A percentile compares a stretch with the other conserved stretches of the same genome.
These are phyloP conservation scores for Diplosoma virens DNA, from an alignment of 23 tunicate genomes.

Conservation along the genomic window DNA sequence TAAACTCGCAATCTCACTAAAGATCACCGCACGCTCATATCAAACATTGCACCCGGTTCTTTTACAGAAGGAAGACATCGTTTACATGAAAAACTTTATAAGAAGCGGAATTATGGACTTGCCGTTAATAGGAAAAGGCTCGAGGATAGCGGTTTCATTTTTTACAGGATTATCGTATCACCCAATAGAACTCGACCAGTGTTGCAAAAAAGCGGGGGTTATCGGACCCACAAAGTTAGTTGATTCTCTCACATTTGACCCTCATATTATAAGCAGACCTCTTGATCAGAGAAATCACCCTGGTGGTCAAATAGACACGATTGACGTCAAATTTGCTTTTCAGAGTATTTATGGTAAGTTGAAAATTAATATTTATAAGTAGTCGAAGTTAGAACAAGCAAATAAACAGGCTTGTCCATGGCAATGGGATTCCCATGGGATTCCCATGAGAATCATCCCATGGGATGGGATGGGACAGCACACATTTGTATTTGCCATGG, in stretches of 20 bases:
- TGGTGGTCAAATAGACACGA: slow-evolving; percentile 42
- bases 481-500: too few species aligned
- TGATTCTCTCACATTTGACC: slow-evolving; percentile 12
- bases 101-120: slow-evolving; percentile 1
- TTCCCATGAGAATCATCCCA: too few species aligned
- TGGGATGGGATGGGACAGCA: too few species aligned
- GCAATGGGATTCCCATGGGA: too few species aligned
- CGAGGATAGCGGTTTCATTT: slow-evolving; percentile 44
- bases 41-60: too few species aligned
- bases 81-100: slow-evolving; percentile 40
- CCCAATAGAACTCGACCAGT: slow-evolving; percentile 25
- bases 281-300: slow-evolving; percentile 44
- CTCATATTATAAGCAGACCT: background rate
- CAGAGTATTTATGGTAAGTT: slow-evolving; percentile 46
- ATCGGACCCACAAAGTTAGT: slow-evolving; percentile 4
- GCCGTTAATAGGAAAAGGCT: too few species aligned
- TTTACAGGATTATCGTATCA: slow-evolving; percentile 64
- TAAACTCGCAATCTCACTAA: too few species aligned
- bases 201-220: slow-evolving; percentile 36
- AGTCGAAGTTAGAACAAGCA: too few species aligned
- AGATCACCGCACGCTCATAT: too few species aligned
- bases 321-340: slow-evolving; percentile 58
- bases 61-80: slow-evolving; percentile 50
- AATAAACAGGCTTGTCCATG: too few species aligned
- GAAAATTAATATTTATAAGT: too few species aligned